These are phyloP conservation scores for Drosophila ficusphila DNA, from an alignment of 1,140 invertebrate genomes.

Conservation along the genomic window DNA sequence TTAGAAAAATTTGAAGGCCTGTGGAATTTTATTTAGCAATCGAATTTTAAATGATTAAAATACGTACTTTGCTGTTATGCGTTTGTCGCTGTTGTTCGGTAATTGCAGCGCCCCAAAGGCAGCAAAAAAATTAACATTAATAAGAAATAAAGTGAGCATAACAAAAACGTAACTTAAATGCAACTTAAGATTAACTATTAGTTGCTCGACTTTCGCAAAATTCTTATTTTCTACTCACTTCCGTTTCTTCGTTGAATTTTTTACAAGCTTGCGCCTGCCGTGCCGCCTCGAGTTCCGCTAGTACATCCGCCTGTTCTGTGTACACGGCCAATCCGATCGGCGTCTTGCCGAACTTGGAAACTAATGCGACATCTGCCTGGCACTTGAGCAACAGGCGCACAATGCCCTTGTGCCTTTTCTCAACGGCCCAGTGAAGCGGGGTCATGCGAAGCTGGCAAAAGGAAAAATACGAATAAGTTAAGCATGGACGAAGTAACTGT, in stretches of 20 bases:
- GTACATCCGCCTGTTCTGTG: conserved; percentile 75
- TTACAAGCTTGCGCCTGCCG: conserved; percentile 63
- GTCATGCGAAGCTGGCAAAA: conserved; percentile 93
- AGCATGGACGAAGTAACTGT: too few species aligned
- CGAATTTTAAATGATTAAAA: conserved; percentile 2
- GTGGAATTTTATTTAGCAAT: conserved; percentile 6
- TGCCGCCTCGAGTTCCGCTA: conserved; percentile 73
- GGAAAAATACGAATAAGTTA: not conserved
- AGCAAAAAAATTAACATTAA: conserved; percentile 15
- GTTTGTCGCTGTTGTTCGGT: conserved; percentile 30
- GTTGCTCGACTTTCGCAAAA: too few species aligned
- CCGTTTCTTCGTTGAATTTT: conserved; percentile 73
- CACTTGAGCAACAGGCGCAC: conserved; percentile 89
- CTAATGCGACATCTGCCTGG: conserved; percentile 88
- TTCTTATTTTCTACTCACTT: conserved; percentile 43
- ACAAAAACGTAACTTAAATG: not conserved
- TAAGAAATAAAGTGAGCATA: not conserved
- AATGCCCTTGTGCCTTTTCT: conserved; percentile 90
- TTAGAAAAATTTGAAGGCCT: not conserved
- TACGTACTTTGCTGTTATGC: conserved; percentile 60
- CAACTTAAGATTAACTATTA: not conserved
- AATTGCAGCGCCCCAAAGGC: not conserved
- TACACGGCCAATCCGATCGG: conserved; percentile 90
- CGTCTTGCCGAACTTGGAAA: conserved; percentile 94
- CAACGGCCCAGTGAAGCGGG: conserved; percentile 97